phyloP scores from a whole-genome alignment of 2,888 invertebrate genomes.

The Leucoma salicis region DNA sequence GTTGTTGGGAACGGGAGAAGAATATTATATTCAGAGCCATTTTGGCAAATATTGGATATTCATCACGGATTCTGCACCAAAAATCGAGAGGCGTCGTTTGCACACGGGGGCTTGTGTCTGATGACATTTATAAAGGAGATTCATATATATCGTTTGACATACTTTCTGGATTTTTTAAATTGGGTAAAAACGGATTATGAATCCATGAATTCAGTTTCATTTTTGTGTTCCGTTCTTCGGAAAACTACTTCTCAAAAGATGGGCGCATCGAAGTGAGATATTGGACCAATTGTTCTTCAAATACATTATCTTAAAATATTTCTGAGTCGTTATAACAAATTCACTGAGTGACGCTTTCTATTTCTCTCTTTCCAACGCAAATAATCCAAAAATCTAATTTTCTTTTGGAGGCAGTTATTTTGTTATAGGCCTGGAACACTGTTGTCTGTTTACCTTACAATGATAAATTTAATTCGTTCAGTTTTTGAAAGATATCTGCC shows the following conservation, averaged over 20 bases:
- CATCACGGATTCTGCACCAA: constrained; percentile 36
- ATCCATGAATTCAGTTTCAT: constrained; percentile 36
- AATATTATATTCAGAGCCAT: constrained; percentile 10
- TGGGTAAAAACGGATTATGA: constrained; percentile 37
- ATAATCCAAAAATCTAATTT: constrained; percentile 37
- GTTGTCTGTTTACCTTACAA: constrained; percentile 37
- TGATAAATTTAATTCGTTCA: constrained; percentile 23
- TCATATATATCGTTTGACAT: constrained; percentile 23
- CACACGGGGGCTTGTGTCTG: constrained; percentile 36
- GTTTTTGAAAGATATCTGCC: constrained; percentile 15
- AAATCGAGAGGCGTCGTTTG: constrained; percentile 37
- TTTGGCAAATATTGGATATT: constrained; percentile 36
- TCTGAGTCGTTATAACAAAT: constrained; percentile 33
- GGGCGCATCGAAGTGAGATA: constrained; percentile 33
- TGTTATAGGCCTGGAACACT: constrained; percentile 33
- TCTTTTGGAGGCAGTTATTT: constrained; percentile 34
- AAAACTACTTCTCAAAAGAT: constrained; percentile 33
- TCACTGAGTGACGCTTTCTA: constrained; percentile 38
- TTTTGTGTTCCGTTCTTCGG: constrained; percentile 36
- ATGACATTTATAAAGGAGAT: constrained; percentile 36
- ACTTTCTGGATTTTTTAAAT: constrained; percentile 28
- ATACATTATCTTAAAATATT: constrained; percentile 28
- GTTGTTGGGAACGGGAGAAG: constrained; percentile 24
- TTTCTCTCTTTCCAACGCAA: constrained; percentile 22
- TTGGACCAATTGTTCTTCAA: constrained; percentile 38